Evolutionary conservation across 2,113 vertebrate species (phyloP).

Genomic region (Phyllostomus hastatus): DNA sequence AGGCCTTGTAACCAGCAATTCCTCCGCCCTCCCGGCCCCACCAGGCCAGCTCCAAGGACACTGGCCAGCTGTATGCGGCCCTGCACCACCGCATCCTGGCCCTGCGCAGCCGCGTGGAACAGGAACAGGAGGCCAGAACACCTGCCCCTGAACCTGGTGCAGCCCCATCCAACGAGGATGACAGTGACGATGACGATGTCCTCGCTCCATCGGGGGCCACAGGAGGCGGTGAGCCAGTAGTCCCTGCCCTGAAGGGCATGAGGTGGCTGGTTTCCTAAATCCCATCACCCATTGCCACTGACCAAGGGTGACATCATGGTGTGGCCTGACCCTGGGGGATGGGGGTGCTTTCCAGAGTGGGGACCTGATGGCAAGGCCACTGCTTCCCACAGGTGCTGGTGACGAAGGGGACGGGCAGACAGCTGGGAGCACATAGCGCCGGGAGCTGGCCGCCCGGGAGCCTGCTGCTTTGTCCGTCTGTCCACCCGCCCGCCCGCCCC

Average conservation of each 20-base stretch:
- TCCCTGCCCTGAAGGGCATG: not conserved
- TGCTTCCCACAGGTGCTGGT: constrained; percentile 84
- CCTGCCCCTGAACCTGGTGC: constrained; percentile 86
- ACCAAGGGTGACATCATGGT: not conserved
- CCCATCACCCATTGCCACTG: not conserved
- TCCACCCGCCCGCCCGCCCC: constrained; percentile 73
- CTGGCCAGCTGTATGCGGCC: constrained; percentile 94
- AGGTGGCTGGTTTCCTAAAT: not conserved
- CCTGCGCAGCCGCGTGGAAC: constrained; percentile 91
- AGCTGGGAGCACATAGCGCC: constrained; percentile 94
- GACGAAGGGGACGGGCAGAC: constrained; percentile 90
- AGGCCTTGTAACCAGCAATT: not conserved
- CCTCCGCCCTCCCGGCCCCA: not conserved
- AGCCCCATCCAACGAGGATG: constrained; percentile 92
- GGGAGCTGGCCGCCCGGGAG: constrained; percentile 79
- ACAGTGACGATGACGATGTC: constrained; percentile 90
- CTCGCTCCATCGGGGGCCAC: constrained; percentile 82
- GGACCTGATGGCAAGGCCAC: not conserved
- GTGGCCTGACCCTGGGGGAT: not conserved
- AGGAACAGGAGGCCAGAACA: constrained; percentile 87
- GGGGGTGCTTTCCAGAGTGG: not conserved
- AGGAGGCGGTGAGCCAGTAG: constrained; percentile 79
- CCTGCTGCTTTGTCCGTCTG: constrained; percentile 83
- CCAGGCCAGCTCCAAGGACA: constrained; percentile 97
- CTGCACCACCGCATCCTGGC: constrained; percentile 97